Base-by-base conservation (phyloP, 2,888 invertebrate species). In the Laspeyria flexula region DNA sequence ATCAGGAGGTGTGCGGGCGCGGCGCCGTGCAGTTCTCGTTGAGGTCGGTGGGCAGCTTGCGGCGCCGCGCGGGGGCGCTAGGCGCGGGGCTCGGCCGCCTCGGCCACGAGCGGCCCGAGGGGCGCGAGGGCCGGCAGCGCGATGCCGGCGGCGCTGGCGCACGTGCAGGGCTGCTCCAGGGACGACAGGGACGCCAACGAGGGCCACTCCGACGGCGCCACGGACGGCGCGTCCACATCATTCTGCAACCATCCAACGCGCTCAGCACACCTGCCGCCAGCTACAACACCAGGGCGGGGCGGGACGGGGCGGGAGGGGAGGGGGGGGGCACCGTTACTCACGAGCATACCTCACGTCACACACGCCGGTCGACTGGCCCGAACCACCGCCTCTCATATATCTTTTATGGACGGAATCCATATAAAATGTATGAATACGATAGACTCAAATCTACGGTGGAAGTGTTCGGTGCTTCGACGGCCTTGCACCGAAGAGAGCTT, bases 211-310 rank as follows among this genome's bases (percentile, higher is more conserved):
- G 90, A 87, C 59, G 82, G 74, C 62, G 83, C 71, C 83, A 90
- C 90, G 75, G 90, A 83, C 75, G 91, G 90, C 79, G 90, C 91
- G 75, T 92, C 91, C 83, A 90, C 90, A 76, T 92, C 91, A 91
- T 91, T 91, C 91, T 91, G 91, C 86, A 91, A 90, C 86, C 79
- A 88, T 85, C 87, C 89, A 88, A 85, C 86, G 87, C 86, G 87
- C 87, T 87, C 83, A 88, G 86, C 88, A 83, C 82, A 77, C 79
- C 81, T 80, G 82, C 80, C 83, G 83, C 81, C 81, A 83, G 86
- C 88, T 85, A 86, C 77, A 85, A 47, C 80, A 79, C 79, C 78
- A 73, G 74, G 76, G 57, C 59, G 66, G 65, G 50, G 46, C 43
- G 57, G 64, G 51, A 41, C 43, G 51, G 55, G 56, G 40, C 3